Evolutionary conservation across 1,140 invertebrate species (phyloP), one percentile per base, ranked within the genome.

Genomic region (Heterodera carotae): DNA sequence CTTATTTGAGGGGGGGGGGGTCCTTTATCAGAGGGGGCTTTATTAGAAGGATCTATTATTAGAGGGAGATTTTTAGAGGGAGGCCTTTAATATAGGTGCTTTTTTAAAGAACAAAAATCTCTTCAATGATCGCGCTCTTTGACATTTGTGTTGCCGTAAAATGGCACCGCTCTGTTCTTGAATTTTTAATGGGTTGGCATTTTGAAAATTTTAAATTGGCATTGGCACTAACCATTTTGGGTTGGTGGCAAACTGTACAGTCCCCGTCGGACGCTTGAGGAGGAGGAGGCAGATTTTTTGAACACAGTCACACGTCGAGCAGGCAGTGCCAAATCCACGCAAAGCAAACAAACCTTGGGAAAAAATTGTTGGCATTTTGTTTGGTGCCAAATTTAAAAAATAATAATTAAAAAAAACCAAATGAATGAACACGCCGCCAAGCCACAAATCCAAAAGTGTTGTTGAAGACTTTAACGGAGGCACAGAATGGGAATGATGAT

Each of bases 391-490:
- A 43, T 43, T 43, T 43, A 12, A 43, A 43, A 43, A 43, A 43
- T 6, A 0, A 12, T n/a, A n/a, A n/a, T 43, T 43, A 12, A 43
- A 43, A 7, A 15, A 15, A 56, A 56, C 48, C 48, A 81, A 74
- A 76, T 81, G 80, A 29, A 81, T 10, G 33, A 81, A 76, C 27
- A 70, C 80, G 7, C 39, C 73, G 68, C 31, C 48, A 34, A 81
- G 27, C 79, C 79, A 81, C 5, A 81, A 25, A 64, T 81, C 80
- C 69, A 80, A 81, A 56, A 27, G 72, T 66, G 31, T 70, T 56
- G 39, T 34, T 27, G n/a, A 60, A 25, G 60, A 43, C n/a, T 39
- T 6, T 72, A 27, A 29, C 25, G 18, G 69, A 60, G n/a, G 56
- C 27, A 71, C 56, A 56, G 25, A 18, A 27, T 53, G 48, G 43